Percentiles rank a stretch among this genome's conserved stretches.
These are phyloP conservation scores for Kryptolebias ocellatus DNA, from an alignment of 2,797 vertebrate species.

Conservation along the genomic window DNA sequence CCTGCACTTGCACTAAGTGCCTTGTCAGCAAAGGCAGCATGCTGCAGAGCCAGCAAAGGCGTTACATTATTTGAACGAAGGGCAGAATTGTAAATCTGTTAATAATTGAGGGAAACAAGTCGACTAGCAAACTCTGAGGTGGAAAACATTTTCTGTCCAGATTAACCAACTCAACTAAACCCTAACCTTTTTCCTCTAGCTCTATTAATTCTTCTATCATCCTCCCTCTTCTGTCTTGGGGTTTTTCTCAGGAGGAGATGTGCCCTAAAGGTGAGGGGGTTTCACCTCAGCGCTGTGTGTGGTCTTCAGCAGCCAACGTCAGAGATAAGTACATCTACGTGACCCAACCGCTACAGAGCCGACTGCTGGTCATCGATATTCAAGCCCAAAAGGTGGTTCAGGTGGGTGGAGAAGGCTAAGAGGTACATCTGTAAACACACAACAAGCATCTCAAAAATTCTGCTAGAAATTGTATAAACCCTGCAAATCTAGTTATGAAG, in stretches of 20 bases:
- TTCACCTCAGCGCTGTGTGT: constrained; percentile 84
- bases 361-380: constrained; percentile 90
- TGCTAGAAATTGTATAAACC: not conserved
- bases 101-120: not conserved
- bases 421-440: constrained; percentile 2
- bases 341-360: constrained; percentile 88
- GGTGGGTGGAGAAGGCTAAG: constrained; percentile 77
- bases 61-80: not conserved
- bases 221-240: constrained; percentile 39
- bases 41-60: not conserved
- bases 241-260: constrained; percentile 88
- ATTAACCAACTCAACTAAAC: not conserved
- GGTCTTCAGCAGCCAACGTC: constrained; percentile 92
- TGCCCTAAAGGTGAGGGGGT: constrained; percentile 86
- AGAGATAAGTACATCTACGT: constrained; percentile 93
- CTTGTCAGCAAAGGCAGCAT: not conserved
- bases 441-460: not conserved
- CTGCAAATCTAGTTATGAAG: too few relatives aligned
- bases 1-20: too few relatives aligned
- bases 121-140: not conserved
- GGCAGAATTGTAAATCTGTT: not conserved
- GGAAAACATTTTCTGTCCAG: not conserved
- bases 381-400: constrained; percentile 93
- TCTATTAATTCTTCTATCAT: constrained; percentile 12
- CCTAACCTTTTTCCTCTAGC: constrained; percentile 19